Conservation (phyloP, 2,888 invertebrate species). For the Bibio marci region DNA sequence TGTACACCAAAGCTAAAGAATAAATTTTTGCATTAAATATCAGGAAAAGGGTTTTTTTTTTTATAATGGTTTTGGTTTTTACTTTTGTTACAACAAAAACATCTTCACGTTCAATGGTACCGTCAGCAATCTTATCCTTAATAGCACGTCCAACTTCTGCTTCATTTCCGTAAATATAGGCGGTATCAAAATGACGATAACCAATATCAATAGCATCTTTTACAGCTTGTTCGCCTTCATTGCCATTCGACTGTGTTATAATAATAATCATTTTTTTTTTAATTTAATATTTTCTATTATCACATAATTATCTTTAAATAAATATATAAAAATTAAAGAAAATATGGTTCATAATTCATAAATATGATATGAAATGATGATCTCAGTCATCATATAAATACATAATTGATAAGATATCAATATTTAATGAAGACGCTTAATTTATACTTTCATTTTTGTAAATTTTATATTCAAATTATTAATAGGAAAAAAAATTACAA, state of each 20-base stretch:
- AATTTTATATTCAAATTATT: too few species aligned
- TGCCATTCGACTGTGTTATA: slow-evolving; percentile 40
- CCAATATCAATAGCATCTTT: slow-evolving; percentile 55
- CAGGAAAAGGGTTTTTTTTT: too few species aligned
- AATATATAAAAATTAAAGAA: too few species aligned
- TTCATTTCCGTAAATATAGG: slow-evolving; percentile 49
- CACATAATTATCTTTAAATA: too few species aligned
- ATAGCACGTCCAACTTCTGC: slow-evolving; percentile 49
- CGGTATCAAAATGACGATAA: slow-evolving; percentile 51
- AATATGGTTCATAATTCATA: too few species aligned
- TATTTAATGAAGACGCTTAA: too few species aligned
- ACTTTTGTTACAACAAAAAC: slow-evolving; percentile 43
- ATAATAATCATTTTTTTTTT: neutral
- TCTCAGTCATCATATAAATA: too few species aligned
- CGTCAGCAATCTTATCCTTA: slow-evolving; percentile 40
- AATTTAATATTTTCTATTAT: neutral
- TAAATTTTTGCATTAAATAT: neutral
- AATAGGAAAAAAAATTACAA: too few species aligned
- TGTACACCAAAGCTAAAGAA: slow-evolving; percentile 18
- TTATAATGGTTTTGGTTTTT: neutral
- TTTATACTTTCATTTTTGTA: too few species aligned
- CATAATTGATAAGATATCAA: too few species aligned
- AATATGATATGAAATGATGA: too few species aligned
- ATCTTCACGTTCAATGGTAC: slow-evolving; percentile 46
- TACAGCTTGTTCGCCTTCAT: slow-evolving; percentile 44